These are phyloP conservation scores for Lasaia peninsularis DNA, from an alignment of 1,140 invertebrate genomes.

Conservation along the genomic window DNA sequence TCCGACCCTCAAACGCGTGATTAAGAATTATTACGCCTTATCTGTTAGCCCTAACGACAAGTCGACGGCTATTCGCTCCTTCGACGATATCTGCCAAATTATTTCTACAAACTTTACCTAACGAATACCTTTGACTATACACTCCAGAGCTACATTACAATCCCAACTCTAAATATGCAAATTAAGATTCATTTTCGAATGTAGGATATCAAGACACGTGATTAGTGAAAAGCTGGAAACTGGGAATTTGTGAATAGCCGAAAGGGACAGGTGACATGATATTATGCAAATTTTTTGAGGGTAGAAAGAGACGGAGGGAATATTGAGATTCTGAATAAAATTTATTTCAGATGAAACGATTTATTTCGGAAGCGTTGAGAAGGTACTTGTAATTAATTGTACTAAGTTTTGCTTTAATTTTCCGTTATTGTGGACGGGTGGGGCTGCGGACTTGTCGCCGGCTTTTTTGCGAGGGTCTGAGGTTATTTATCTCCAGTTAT, in stretches of 20 bases:
- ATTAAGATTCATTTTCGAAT: constrained; percentile 31
- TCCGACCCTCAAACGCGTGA: constrained; percentile 38
- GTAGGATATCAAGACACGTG: constrained; percentile 41
- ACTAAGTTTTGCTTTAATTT: constrained; percentile 71
- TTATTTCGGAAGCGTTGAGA: constrained; percentile 72
- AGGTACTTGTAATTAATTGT: constrained; percentile 72
- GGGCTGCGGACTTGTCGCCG: constrained; percentile 43
- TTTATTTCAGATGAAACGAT: constrained; percentile 70
- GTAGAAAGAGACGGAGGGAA: constrained; percentile 40
- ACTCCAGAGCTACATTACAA: constrained; percentile 24
- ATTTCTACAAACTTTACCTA: constrained; percentile 69
- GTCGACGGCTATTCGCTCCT: constrained; percentile 50
- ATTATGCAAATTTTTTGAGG: constrained; percentile 51
- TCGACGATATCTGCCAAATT: constrained; percentile 66
- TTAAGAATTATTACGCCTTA: constrained; percentile 65
- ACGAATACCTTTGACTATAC: constrained; percentile 47
- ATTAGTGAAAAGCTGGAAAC: constrained; percentile 67
- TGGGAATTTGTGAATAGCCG: constrained; percentile 64
- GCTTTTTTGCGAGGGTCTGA: constrained; percentile 42
- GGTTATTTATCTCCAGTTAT: constrained; percentile 27
- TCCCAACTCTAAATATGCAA: constrained; percentile 29
- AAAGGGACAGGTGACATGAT: constrained; percentile 64
- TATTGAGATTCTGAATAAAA: constrained; percentile 55
- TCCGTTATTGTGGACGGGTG: constrained; percentile 50
- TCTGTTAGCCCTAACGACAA: constrained; percentile 56